A percentile compares a stretch with the other conserved stretches of the same genome.
Conservation (phyloP, 2,888 invertebrate species). For the Coenonympha glycerion region DNA sequence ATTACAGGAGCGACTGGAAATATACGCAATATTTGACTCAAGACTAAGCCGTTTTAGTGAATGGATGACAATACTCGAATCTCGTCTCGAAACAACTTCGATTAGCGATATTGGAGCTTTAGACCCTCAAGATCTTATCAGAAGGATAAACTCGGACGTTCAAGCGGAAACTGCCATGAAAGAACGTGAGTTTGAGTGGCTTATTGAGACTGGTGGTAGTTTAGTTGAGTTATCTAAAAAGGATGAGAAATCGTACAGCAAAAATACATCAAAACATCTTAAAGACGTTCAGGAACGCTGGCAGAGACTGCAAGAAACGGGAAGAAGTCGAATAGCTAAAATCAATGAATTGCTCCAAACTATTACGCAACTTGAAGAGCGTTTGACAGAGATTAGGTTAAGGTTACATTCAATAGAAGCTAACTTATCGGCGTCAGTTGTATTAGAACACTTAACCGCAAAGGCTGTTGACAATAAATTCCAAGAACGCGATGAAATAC, state of each 20-base stretch:
- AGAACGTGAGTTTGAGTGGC: constrained; percentile 86
- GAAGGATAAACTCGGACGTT: constrained; percentile 83
- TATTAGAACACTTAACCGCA: constrained; percentile 80
- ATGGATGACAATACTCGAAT: constrained; percentile 83
- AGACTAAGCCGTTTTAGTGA: constrained; percentile 79
- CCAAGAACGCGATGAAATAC: constrained; percentile 82
- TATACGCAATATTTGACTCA: constrained; percentile 82
- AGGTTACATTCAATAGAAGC: constrained; percentile 84
- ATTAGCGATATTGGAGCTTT: constrained; percentile 67
- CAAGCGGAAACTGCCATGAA: constrained; percentile 85
- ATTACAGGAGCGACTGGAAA: constrained; percentile 83
- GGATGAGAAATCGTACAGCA: constrained; percentile 73
- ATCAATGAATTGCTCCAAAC: constrained; percentile 83
- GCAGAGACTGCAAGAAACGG: constrained; percentile 79
- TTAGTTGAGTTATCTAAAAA: constrained; percentile 79
- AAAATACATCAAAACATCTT: constrained; percentile 75
- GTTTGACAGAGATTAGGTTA: constrained; percentile 81
- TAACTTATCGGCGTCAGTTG: constrained; percentile 79
- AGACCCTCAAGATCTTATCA: constrained; percentile 84
- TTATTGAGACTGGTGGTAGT: constrained; percentile 80
- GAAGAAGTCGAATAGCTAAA: constrained; percentile 81
- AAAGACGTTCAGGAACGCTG: constrained; percentile 80
- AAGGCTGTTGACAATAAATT: constrained; percentile 81
- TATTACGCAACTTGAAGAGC: constrained; percentile 81
- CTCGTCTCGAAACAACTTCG: constrained; percentile 77